Conservation (phyloP, 1,140 invertebrate species). For the Linepithema humile region DNA sequence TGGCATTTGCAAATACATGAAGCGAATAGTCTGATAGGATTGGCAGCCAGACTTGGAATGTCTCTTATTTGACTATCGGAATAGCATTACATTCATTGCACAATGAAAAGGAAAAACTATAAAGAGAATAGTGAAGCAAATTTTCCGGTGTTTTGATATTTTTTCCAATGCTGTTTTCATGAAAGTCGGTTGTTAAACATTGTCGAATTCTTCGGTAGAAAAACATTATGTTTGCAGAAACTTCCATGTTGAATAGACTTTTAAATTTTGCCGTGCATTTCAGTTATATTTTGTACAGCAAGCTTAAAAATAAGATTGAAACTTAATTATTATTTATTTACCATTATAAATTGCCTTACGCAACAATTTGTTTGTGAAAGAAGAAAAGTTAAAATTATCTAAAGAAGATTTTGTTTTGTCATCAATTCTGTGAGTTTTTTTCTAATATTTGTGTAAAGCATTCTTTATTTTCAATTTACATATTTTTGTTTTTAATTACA, state of each 20-base stretch:
- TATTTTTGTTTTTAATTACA: not conserved
- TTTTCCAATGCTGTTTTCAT: constrained; percentile 6
- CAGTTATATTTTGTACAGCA: not conserved
- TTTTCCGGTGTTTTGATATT: not conserved
- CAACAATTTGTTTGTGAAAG: not conserved
- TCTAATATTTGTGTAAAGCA: not conserved
- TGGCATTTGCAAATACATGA: constrained; percentile 31
- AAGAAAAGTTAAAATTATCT: not conserved
- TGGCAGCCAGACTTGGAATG: not conserved
- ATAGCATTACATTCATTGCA: not conserved
- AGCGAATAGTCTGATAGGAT: not conserved
- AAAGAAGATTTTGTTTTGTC: not conserved
- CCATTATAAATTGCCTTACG: not conserved
- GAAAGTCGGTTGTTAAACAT: constrained; percentile 25
- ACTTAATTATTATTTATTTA: not conserved
- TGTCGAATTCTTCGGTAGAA: not conserved
- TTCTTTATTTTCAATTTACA: not conserved
- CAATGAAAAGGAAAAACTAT: not conserved
- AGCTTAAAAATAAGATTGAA: constrained; percentile 3
- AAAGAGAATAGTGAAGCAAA: not conserved
- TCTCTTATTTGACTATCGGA: constrained; percentile 2
- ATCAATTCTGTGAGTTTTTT: not conserved
- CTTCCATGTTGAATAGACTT: not conserved
- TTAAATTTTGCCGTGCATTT: not conserved
- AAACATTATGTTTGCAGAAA: constrained; percentile 11